These are phyloP conservation scores for Seira ritae DNA, from an alignment of 2,888 invertebrate species.

Conservation along the genomic window DNA sequence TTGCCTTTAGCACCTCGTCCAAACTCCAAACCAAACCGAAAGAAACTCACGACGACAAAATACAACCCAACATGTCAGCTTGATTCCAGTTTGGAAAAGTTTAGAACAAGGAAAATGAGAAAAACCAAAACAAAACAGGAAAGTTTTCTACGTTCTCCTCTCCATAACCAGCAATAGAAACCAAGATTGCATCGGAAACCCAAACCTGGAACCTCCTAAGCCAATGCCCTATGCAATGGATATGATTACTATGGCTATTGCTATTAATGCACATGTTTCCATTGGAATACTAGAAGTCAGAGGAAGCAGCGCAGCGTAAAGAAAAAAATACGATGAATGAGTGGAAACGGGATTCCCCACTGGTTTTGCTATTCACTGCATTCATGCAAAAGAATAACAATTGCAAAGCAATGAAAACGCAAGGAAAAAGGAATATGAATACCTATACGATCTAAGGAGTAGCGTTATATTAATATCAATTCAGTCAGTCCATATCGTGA, in stretches of 20 bases:
- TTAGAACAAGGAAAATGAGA: slow-evolving; percentile 12
- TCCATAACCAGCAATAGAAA: no score
- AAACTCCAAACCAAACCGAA: not conserved
- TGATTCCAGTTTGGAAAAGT: no score
- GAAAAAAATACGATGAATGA: not conserved
- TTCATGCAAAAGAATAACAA: slow-evolving; percentile 1
- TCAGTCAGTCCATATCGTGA: not conserved
- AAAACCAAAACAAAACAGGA: slow-evolving; percentile 24
- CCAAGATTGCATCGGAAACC: no score
- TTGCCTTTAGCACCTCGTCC: slow-evolving; percentile 41
- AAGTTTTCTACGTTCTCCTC: not conserved
- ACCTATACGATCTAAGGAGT: no score
- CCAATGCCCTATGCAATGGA: no score
- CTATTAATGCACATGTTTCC: no score
- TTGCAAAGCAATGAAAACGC: no score
- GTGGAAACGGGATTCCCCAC: slow-evolving; percentile 44
- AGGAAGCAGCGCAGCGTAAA: not conserved
- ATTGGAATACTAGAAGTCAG: no score
- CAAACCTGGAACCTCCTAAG: no score
- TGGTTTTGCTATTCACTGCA: slow-evolving; percentile 6
- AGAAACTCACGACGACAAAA: not conserved
- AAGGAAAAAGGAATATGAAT: no score
- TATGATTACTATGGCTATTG: no score
- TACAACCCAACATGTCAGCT: slow-evolving; percentile 6
- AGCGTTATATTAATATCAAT: slow-evolving; percentile 3